These are phyloP conservation scores for Rhodinocichla rosea DNA, from an alignment of 2,113 vertebrate species.

Conservation along the genomic window DNA sequence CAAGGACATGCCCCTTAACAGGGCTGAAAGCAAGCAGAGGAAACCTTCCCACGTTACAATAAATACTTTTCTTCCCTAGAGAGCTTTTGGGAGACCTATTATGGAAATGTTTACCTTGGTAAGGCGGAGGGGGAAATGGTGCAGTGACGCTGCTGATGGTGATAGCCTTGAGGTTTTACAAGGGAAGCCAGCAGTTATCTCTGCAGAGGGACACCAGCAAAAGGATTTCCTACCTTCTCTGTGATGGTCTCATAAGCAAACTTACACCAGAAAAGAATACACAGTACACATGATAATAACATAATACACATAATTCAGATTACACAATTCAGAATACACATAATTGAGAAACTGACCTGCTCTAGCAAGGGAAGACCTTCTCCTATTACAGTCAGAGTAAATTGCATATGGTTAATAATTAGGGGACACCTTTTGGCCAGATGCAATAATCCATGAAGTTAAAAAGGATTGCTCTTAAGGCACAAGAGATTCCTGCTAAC, in stretches of 20 bases:
- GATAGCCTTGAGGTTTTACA: not conserved
- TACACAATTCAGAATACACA: no score
- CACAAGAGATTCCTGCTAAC: not conserved
- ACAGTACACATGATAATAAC: no score
- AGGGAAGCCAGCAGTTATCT: not conserved
- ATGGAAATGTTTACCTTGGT: constrained; percentile 17
- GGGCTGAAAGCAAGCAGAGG: not conserved
- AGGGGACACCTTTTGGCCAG: not conserved
- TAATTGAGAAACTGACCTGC: not conserved
- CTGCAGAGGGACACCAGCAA: not conserved
- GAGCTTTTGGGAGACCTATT: not conserved
- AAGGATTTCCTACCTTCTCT: not conserved
- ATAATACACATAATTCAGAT: no score
- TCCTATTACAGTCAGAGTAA: not conserved
- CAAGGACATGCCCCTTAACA: not conserved
- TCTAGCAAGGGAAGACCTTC: not conserved
- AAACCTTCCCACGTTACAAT: not conserved
- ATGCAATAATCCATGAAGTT: not conserved
- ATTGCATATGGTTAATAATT: not conserved
- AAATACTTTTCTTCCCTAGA: not conserved
- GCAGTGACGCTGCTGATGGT: not conserved
- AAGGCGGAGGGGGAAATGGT: not conserved
- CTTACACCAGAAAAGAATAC: not conserved
- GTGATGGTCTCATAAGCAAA: not conserved
- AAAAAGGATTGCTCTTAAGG: not conserved